Evolutionary conservation across 2,888 invertebrate species (phyloP).

Genomic region (Chamaedrilus cognettii): DNA sequence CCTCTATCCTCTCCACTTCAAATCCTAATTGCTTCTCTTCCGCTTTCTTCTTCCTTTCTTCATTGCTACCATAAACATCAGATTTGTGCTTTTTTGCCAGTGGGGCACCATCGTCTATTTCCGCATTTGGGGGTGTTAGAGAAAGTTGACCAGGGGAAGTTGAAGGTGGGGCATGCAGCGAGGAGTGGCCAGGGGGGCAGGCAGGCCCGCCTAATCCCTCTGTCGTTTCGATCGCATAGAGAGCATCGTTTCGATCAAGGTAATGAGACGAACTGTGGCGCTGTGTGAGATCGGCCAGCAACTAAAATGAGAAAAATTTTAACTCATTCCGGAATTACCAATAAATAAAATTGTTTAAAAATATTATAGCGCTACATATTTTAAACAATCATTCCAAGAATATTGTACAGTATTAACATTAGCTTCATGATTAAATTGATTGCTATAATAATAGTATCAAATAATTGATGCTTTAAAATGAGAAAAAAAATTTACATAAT

Average conservation of each 20-base stretch:
- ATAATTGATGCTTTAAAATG: background rate
- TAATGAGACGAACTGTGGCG: slow-evolving; percentile 17
- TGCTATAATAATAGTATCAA: background rate
- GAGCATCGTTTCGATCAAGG: slow-evolving; percentile 6
- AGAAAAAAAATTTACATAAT: background rate
- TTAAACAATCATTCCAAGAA: background rate
- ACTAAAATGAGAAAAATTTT: background rate
- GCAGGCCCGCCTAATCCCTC: too few species aligned
- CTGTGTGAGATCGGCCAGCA: background rate
- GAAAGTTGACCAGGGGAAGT: too few species aligned
- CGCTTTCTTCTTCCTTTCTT: background rate
- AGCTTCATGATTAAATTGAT: too few species aligned
- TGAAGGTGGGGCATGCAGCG: background rate
- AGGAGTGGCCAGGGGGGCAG: background rate
- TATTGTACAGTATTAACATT: too few species aligned
- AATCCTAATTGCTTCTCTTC: too few species aligned
- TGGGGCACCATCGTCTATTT: too few species aligned
- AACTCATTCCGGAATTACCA: background rate
- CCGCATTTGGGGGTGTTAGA: too few species aligned
- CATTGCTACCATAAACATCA: background rate
- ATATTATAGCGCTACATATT: too few species aligned
- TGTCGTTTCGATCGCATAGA: too few species aligned
- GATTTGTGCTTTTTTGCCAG: background rate
- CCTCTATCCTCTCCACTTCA: too few species aligned
- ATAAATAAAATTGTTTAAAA: background rate